phyloP scores from a whole-genome alignment of 2,888 invertebrate species.

The Beris morrisii region DNA sequence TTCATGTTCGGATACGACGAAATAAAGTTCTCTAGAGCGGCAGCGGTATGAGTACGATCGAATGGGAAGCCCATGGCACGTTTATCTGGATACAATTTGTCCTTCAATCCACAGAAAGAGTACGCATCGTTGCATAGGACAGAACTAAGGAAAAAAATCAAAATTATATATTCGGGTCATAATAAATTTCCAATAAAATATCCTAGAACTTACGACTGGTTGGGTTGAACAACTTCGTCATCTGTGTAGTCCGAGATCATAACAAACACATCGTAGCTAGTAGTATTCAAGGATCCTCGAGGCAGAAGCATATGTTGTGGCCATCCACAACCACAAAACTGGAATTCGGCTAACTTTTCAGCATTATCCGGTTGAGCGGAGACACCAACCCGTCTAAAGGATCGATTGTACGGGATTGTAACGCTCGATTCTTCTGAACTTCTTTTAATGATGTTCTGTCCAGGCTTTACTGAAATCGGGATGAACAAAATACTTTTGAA shows the following conservation, averaged over 20 bases:
- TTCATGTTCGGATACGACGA: constrained; percentile 70
- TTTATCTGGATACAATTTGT: constrained; percentile 68
- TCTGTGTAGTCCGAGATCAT: constrained; percentile 75
- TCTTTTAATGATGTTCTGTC: constrained; percentile 68
- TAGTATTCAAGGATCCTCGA: constrained; percentile 69
- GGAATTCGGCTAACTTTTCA: constrained; percentile 61
- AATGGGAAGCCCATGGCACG: constrained; percentile 68
- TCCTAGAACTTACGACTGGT: constrained; percentile 34
- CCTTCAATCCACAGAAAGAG: constrained; percentile 71
- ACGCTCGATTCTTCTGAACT: constrained; percentile 72
- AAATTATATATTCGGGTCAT: background rate
- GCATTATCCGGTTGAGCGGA: constrained; percentile 58
- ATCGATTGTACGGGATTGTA: constrained; percentile 79
- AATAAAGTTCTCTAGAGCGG: constrained; percentile 66
- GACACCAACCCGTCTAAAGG: constrained; percentile 70
- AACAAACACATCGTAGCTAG: constrained; percentile 69
- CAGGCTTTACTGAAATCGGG: constrained; percentile 64
- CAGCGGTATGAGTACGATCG: constrained; percentile 53
- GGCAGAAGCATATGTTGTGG: constrained; percentile 80
- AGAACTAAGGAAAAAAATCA: constrained; percentile 1
- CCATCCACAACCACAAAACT: constrained; percentile 89
- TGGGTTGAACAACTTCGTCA: constrained; percentile 57
- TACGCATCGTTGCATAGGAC: constrained; percentile 63
- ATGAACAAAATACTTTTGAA: background rate
- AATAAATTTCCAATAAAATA: background rate